Base-by-base conservation (phyloP, 2,113 vertebrate species). In the Deroptyus accipitrinus region DNA sequence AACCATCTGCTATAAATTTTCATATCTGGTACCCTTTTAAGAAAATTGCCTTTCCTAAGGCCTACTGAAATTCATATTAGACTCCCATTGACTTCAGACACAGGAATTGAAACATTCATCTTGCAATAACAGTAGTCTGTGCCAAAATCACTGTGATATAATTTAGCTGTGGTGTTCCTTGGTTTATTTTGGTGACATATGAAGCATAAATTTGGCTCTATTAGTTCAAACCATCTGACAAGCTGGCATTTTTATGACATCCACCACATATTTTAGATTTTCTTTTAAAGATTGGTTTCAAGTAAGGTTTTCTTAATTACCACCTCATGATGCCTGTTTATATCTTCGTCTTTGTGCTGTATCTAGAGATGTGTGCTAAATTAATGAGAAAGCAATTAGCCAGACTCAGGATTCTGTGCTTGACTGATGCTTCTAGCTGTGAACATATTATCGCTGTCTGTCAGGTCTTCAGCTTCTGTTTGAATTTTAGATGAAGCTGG, bases 341-440 rank as follows among this genome's bases (percentile, higher is more conserved):
- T 64, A 16, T 88, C 62, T 80, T 79, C 83, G 80, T 75, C 55
- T 75, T 42, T 57, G 75, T 31, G 75, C 39, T 77, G 22, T 30
- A 33, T 59, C 42, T 55, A 25, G 61, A 64, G 44, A 27, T 49
- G 30, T 27, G 42, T 94, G 72, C 35, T 83, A 90, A 94, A 93
- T 92, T 94, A 90, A 90, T 83, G 69, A 77, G 73, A 86, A 86
- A 72, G 61, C 69, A 72, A 72, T 92, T 94, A 95, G 39, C 68
- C 74, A 76, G 52, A 63, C 70, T 82, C 64, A 2, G 55, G 37
- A n/a, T 85, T 83, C 88, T 74, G 72, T 3, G 63, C n/a, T 44
- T 90, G 86, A 85, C 79, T 83, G 90, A 57, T 0, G 0, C 41
- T 88, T 83, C 51, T 88, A 39, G 59, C 93, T 94, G 73, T 84